A percentile compares a stretch with the other conserved stretches of the same genome.
These are phyloP conservation scores for Pachyseris speciosa DNA, from an alignment of 64 coral and sea anemone species.

Conservation along the genomic window DNA sequence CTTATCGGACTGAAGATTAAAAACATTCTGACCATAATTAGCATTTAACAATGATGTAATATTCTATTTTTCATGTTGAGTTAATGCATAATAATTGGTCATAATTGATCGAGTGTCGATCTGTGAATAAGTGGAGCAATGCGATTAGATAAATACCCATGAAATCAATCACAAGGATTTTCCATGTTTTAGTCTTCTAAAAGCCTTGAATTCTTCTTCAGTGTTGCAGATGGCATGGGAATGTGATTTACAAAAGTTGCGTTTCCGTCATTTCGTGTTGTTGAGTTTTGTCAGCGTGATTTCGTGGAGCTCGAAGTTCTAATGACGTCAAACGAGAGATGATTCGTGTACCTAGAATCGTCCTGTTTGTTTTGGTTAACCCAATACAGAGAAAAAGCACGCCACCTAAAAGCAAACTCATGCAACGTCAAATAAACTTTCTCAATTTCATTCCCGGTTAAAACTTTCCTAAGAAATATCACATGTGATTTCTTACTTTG, in stretches of 20 bases:
- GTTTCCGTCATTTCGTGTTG: constrained; percentile 1
- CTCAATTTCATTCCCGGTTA: no score
- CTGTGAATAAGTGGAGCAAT: no score
- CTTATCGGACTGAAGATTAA: neutral
- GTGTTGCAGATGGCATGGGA: neutral
- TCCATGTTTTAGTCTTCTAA: no score
- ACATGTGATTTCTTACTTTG: no score
- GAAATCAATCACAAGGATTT: no score
- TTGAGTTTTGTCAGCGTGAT: neutral
- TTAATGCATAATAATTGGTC: no score
- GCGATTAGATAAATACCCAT: no score
- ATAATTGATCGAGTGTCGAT: no score
- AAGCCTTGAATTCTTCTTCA: neutral
- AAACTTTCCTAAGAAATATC: no score
- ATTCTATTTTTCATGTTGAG: constrained; percentile 3
- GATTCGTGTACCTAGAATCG: neutral
- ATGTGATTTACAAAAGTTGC: no score
- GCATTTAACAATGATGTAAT: constrained; percentile 30
- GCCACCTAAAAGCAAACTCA: no score
- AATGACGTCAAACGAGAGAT: constrained; percentile 19
- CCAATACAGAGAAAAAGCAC: neutral
- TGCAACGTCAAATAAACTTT: no score
- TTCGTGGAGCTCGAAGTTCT: neutral
- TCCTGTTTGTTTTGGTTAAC: neutral
- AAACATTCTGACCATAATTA: neutral